Conservation (phyloP, 1,140 invertebrate genomes). For the Thaumetopoea pityocampa region DNA sequence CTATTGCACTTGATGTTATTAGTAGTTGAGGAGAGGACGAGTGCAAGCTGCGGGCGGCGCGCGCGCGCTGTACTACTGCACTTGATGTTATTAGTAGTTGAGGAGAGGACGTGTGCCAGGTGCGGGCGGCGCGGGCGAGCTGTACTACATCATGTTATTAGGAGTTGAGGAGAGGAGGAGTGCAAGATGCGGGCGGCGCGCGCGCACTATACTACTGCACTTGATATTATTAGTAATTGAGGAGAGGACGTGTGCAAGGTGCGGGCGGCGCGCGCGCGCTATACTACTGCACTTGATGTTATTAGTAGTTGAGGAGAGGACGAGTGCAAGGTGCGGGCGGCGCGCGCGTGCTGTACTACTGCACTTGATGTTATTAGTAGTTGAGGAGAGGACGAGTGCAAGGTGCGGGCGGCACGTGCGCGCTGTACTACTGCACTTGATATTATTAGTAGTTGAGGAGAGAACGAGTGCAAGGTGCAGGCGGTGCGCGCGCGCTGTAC, state of each 20-base stretch:
- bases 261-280: neutral
- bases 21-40: no score
- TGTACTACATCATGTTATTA: neutral
- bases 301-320: neutral
- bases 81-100: neutral
- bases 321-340: neutral
- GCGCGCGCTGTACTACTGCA: neutral
- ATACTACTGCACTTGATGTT: no score
- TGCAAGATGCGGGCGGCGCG: neutral
- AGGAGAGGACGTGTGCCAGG: neutral
- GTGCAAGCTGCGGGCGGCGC: conserved; percentile 3
- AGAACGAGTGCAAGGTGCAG: neutral
- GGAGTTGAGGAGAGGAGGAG: neutral
- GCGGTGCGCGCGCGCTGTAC: neutral
- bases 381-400: neutral
- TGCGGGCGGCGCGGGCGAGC: neutral
- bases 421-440: no score
- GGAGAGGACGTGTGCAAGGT: neutral
- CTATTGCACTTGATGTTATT: no score
- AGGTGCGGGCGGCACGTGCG: neutral
- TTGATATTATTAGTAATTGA: neutral
- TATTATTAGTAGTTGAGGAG: no score
- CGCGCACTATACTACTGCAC: no score
- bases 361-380: neutral
- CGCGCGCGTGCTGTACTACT: neutral